These are phyloP conservation scores for Lasiommata megera DNA, from an alignment of 2,888 invertebrate genomes.

Conservation along the genomic window DNA sequence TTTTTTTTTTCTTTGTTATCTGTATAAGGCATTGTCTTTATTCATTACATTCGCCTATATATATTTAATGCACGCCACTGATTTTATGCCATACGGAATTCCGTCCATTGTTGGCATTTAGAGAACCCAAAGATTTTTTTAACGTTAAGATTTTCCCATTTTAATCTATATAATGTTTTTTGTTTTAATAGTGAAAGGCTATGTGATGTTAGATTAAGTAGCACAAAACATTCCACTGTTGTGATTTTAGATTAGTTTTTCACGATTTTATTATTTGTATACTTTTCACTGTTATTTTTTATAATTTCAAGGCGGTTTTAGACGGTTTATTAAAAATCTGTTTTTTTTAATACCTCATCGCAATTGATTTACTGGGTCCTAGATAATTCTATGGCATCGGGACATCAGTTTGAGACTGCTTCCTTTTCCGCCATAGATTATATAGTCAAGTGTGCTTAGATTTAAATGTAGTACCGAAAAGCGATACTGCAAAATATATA, in stretches of 20 bases:
- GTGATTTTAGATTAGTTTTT: slow-evolving; percentile 65
- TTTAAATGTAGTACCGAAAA: no score
- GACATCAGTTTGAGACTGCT: no score
- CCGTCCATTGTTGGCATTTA: slow-evolving; percentile 49
- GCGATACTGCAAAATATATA: no score
- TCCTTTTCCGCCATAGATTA: no score
- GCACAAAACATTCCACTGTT: slow-evolving; percentile 75
- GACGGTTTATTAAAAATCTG: not conserved
- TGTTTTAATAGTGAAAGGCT: slow-evolving; percentile 47
- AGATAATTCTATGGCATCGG: no score
- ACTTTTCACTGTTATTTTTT: slow-evolving; percentile 39
- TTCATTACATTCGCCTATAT: no score
- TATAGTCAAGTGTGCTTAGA: no score
- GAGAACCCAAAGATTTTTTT: slow-evolving; percentile 64
- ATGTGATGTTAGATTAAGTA: slow-evolving; percentile 75
- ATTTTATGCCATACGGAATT: slow-evolving; percentile 14
- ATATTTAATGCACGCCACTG: not conserved
- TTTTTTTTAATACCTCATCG: no score
- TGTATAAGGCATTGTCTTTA: not conserved
- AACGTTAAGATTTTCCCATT: slow-evolving; percentile 42
- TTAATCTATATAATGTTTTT: slow-evolving; percentile 27
- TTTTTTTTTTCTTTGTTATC: no score
- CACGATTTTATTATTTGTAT: slow-evolving; percentile 42
- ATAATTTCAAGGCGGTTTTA: slow-evolving; percentile 21
- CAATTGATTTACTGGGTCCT: no score